Percentiles rank a stretch among this genome's conserved stretches.
Evolutionary conservation across 2,797 vertebrate species (phyloP).

Genomic region (Nasua narica): DNA sequence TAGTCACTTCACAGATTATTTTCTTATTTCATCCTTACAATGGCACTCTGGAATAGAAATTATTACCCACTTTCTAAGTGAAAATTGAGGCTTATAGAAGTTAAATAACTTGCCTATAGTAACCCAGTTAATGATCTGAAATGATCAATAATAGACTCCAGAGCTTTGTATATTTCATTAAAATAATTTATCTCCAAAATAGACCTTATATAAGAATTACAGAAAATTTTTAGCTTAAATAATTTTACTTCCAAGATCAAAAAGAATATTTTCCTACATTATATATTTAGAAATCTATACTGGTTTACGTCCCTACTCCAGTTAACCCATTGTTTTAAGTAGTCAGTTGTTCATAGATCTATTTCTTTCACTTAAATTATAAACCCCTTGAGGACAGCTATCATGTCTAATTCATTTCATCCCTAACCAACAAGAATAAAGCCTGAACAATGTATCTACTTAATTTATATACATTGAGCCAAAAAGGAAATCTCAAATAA

Average conservation of each 20-base stretch:
- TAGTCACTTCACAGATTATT: not conserved
- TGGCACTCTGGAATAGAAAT: not conserved
- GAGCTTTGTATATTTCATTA: not conserved
- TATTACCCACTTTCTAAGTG: not conserved
- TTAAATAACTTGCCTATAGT: not conserved
- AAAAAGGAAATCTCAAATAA: not conserved
- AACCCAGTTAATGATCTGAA: not conserved
- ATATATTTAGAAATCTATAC: not conserved
- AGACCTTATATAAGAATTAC: not conserved
- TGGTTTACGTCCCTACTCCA: not conserved
- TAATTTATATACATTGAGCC: not conserved
- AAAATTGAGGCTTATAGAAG: not conserved
- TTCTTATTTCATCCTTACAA: not conserved
- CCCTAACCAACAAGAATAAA: not conserved
- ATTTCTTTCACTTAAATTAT: not conserved
- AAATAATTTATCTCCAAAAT: not conserved
- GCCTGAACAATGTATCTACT: not conserved
- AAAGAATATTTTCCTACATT: not conserved
- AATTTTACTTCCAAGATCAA: slow-evolving; percentile 1
- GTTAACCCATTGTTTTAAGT: not conserved
- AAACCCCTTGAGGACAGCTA: not conserved
- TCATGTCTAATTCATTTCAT: not conserved
- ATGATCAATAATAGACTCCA: not conserved
- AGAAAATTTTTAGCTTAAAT: not conserved
- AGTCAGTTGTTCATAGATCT: not conserved